These are phyloP conservation scores for Sciurus niger DNA, from an alignment of 2,113 vertebrate genomes.

Conservation along the genomic window DNA sequence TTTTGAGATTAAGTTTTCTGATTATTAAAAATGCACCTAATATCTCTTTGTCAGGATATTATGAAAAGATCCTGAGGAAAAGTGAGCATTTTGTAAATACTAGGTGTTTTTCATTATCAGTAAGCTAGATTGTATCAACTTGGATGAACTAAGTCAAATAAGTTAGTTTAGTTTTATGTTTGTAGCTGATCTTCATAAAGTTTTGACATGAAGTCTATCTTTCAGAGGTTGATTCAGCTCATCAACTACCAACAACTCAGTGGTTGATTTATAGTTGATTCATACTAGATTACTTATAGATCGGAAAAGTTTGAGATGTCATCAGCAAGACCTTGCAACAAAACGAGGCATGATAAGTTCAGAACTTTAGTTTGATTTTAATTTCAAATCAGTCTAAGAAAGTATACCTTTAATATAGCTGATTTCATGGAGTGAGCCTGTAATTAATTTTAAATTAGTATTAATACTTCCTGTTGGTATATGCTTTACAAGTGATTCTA, in stretches of 20 bases:
- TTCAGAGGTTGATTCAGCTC: conserved; percentile 50
- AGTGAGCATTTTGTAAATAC: neutral
- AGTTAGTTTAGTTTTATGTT: conserved; percentile 68
- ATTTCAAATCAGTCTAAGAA: conserved; percentile 47
- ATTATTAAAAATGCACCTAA: conserved; percentile 36
- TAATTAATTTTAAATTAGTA: conserved; percentile 44
- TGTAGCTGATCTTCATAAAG: conserved; percentile 11
- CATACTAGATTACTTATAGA: neutral
- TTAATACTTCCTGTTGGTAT: conserved; percentile 40
- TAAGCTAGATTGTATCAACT: conserved; percentile 45
- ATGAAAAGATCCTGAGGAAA: conserved; percentile 51
- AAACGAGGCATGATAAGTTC: neutral
- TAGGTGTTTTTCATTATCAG: conserved; percentile 55
- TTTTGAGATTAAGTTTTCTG: conserved; percentile 56
- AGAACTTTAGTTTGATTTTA: conserved; percentile 63
- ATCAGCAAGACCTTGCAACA: neutral
- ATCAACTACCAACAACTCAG: neutral
- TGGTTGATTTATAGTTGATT: conserved; percentile 48
- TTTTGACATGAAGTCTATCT: conserved; percentile 37
- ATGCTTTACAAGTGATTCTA: conserved; percentile 38
- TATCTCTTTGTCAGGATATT: conserved; percentile 22
- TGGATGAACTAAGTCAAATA: conserved; percentile 57
- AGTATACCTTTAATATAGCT: conserved; percentile 37
- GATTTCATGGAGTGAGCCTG: conserved; percentile 42
- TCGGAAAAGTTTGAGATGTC: conserved; percentile 24